Evolutionary conservation across 2,113 vertebrate genomes (phyloP).

Genomic region (Tringa solitaria): DNA sequence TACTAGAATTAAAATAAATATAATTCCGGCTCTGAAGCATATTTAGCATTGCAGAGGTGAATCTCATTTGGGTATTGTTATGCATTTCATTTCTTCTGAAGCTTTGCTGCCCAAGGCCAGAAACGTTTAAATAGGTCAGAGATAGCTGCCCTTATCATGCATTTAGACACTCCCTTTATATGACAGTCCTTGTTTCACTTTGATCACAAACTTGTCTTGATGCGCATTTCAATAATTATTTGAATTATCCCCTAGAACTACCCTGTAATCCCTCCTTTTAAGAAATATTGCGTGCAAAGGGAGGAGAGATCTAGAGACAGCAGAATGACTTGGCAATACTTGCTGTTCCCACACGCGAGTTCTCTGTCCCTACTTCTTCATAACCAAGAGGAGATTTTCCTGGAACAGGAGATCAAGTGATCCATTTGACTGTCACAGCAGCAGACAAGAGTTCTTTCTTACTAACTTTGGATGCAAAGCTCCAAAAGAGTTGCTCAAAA

Average conservation of each 20-base stretch:
- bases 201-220: neutral
- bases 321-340: neutral
- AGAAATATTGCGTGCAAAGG: neutral
- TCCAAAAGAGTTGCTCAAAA: neutral
- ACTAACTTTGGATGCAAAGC: neutral
- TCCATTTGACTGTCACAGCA: neutral
- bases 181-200: neutral
- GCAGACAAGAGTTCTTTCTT: neutral
- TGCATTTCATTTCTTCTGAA: conserved; percentile 29
- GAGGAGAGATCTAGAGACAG: neutral
- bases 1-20: neutral
- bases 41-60: conserved; percentile 54
- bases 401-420: neutral
- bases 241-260: neutral
- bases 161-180: neutral
- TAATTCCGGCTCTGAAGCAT: conserved; percentile 12
- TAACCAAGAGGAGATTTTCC: neutral
- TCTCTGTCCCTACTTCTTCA: neutral
- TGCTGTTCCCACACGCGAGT: neutral
- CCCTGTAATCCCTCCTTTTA: neutral
- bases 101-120: conserved; percentile 31
- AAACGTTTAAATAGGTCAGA: conserved; percentile 57
- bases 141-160: conserved; percentile 19
- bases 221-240: neutral
- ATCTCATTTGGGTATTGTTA: conserved; percentile 46